Evolutionary conservation across 1,140 invertebrate species (phyloP), one percentile per base, ranked within the genome.

Genomic region (Philotrypesis tridentata): DNA sequence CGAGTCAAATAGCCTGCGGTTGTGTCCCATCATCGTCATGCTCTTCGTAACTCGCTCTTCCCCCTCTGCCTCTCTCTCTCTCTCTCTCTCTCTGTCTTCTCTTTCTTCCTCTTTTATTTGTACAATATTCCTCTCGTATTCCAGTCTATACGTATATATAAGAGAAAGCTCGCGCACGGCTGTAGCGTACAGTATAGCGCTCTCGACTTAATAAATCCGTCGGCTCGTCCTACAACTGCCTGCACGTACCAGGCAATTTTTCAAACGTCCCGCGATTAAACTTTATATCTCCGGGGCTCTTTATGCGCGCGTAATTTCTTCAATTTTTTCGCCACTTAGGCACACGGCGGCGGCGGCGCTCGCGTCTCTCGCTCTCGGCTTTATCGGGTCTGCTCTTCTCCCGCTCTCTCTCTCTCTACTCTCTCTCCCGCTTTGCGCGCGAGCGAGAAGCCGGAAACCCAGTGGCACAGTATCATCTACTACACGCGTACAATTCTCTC

Each of bases 321-420:
- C 71, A 74, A 75, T 81, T 81, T 81, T 81, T 81, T 81, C 72
- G 40, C 79, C 63, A 75, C 79, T 80, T 80, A 74, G 65, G 33
- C 79, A 68, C 48, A 21, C 71, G 27, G 27, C 43, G 11, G 9
- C 25, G 23, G 61, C 27, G 12, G 27, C 43, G 11, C 25, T 63
- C 61, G 61, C 27, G 12, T 65, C 61, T 25, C 61, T 29, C 21
- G 23, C 61, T 25, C 61, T 29, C 21, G 23, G 71, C 71, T 55
- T 73, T 55, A 48, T 27, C 71, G 23, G 23, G 43, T 25, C 61
- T n/a, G n/a, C n/a, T 4, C 23, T 21, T 65, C 9, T 17, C 27
- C 27, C 61, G 4, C 8, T 29, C 48, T 7, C 4, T 55, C 48
- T 43, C 40, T n/a, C n/a, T n/a, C n/a, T n/a, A 2, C 40, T 17